Conservation (phyloP, 2,113 vertebrate genomes). For the Gymnorhina tibicen region DNA sequence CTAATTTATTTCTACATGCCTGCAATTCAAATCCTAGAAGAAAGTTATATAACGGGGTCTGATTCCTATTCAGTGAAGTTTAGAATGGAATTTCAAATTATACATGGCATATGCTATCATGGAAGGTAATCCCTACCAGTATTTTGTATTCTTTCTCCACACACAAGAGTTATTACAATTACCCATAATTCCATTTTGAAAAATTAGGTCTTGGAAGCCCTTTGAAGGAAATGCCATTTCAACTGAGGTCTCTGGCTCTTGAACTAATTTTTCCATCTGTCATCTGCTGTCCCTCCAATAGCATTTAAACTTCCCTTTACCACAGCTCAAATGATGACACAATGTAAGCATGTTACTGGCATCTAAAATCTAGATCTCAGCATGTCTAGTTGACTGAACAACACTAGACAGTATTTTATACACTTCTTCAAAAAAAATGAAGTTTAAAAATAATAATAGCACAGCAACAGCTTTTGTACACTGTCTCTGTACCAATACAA, state of each 20-base stretch:
- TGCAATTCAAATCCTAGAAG: background rate
- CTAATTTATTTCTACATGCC: background rate
- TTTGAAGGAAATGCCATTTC: background rate
- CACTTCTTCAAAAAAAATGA: background rate
- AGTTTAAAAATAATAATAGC: background rate
- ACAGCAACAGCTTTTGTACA: background rate
- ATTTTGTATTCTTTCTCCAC: background rate
- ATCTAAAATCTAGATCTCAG: background rate
- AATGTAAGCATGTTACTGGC: background rate
- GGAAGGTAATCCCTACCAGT: background rate
- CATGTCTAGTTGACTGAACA: background rate
- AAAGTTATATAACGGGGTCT: background rate
- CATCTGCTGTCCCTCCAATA: background rate
- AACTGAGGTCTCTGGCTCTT: background rate
- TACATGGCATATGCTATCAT: background rate
- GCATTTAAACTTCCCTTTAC: background rate
- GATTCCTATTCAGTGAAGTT: background rate
- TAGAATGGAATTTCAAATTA: background rate
- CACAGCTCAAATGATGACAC: background rate
- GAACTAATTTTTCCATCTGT: background rate
- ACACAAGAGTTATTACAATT: background rate
- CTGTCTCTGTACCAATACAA: background rate
- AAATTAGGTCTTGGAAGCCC: background rate
- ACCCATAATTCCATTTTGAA: background rate
- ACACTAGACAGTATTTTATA: background rate